Percentiles rank a stretch among this genome's conserved stretches.
Conservation (phyloP, 1,140 invertebrate species). For the Pseudomyrmex cubaensis region DNA sequence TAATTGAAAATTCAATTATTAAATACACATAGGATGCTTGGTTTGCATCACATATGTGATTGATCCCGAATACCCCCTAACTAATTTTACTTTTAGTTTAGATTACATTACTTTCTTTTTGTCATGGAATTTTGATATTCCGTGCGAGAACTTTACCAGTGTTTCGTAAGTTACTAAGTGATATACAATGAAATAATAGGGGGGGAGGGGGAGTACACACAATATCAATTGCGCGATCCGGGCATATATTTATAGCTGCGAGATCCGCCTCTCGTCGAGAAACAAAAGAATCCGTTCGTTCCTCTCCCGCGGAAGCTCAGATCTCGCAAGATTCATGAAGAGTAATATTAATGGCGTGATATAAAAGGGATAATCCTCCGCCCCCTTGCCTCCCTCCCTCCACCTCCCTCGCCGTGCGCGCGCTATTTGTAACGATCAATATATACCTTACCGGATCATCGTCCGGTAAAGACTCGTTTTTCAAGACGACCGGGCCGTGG, state of each 20-base stretch:
- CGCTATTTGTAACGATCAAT: constrained; percentile 75
- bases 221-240: constrained; percentile 11
- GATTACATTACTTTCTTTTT: neutral
- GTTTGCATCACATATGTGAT: too few relatives aligned
- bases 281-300: constrained; percentile 29
- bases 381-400: constrained; percentile 18
- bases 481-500: constrained; percentile 46
- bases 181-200: constrained; percentile 21
- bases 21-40: too few relatives aligned
- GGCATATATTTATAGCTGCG: constrained; percentile 34
- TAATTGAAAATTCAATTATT: too few relatives aligned
- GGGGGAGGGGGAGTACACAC: neutral
- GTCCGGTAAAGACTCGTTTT: constrained; percentile 67
- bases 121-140: neutral
- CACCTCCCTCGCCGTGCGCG: constrained; percentile 16
- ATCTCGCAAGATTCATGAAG: constrained; percentile 67
- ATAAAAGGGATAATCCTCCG: constrained; percentile 72
- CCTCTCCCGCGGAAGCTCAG: constrained; percentile 17
- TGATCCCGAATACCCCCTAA: too few relatives aligned
- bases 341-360: constrained; percentile 77
- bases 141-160: neutral
- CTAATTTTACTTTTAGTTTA: too few relatives aligned
- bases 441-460: constrained; percentile 54
- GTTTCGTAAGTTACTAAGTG: neutral
- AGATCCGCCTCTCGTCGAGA: constrained; percentile 5